A percentile compares a stretch with the other conserved stretches of the same genome.
phyloP scores from a whole-genome alignment of 1,140 invertebrate genomes.

The Phthorimaea operculella region DNA sequence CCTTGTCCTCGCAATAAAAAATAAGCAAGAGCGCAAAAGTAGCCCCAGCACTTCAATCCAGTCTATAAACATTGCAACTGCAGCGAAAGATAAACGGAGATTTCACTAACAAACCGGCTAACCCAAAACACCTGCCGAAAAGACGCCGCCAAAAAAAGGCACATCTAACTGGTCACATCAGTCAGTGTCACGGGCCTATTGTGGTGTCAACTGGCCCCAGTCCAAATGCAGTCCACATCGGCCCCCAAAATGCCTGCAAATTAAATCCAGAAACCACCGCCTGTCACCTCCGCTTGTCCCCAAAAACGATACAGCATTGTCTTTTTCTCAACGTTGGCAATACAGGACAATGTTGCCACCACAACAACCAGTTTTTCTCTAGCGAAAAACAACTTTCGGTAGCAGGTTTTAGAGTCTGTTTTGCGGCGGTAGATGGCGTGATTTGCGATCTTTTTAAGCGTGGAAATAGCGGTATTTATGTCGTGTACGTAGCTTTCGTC shows the following conservation, averaged over 20 bases:
- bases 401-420: too few relatives aligned
- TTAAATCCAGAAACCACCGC: slow-evolving; percentile 48
- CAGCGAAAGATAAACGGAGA: too few relatives aligned
- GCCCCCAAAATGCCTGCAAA: slow-evolving; percentile 20
- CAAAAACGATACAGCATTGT: slow-evolving; percentile 52
- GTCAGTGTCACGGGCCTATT: slow-evolving; percentile 41
- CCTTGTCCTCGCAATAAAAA: too few relatives aligned
- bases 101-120: too few relatives aligned
- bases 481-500: slow-evolving; percentile 39
- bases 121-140: not conserved
- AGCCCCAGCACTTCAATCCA: too few relatives aligned
- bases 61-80: too few relatives aligned
- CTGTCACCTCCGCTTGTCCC: slow-evolving; percentile 49
- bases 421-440: too few relatives aligned
- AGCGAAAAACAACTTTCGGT: too few relatives aligned
- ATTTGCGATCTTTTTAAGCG: slow-evolving; percentile 20
- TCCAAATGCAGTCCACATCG: slow-evolving; percentile 14
- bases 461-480: slow-evolving; percentile 30
- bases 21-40: too few relatives aligned
- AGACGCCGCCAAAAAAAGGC: slow-evolving; percentile 7
- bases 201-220: slow-evolving; percentile 29
- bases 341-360: not conserved
- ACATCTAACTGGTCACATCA: slow-evolving; percentile 27
- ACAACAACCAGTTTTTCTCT: too few relatives aligned
- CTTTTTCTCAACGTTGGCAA: slow-evolving; percentile 17